Conservation (phyloP, 2,888 invertebrate species). For the Cremastobaeus sp. region DNA sequence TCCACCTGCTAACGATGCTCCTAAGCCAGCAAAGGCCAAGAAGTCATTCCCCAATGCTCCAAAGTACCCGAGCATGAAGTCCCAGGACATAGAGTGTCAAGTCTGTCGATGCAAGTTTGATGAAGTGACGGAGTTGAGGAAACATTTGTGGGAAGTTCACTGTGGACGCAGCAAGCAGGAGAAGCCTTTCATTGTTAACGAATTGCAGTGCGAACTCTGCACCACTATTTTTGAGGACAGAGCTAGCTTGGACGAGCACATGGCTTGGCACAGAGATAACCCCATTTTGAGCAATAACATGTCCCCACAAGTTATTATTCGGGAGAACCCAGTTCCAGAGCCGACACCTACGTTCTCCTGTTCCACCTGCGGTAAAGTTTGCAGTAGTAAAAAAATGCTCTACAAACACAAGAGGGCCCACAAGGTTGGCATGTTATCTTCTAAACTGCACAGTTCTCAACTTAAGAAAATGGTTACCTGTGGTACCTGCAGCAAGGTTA, state of each 20-base stretch:
- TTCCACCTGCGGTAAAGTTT: slow-evolving; percentile 83
- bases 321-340: slow-evolving; percentile 33
- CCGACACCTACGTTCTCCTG: slow-evolving; percentile 79
- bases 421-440: slow-evolving; percentile 59
- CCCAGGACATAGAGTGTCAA: slow-evolving; percentile 79
- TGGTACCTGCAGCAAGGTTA: slow-evolving; percentile 75
- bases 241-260: slow-evolving; percentile 77
- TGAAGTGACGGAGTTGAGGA: slow-evolving; percentile 80
- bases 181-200: slow-evolving; percentile 67
- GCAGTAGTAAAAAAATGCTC: slow-evolving; percentile 81
- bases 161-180: slow-evolving; percentile 78
- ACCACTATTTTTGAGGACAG: slow-evolving; percentile 79
- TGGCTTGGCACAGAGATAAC: slow-evolving; percentile 79
- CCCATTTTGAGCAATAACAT: slow-evolving; percentile 63
- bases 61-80: slow-evolving; percentile 22
- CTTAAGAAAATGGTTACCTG: slow-evolving; percentile 70
- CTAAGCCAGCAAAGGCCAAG: slow-evolving; percentile 71
- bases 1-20: slow-evolving; percentile 1
- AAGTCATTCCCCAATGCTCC: slow-evolving; percentile 69
- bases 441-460: slow-evolving; percentile 63
- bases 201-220: slow-evolving; percentile 78
- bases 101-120: slow-evolving; percentile 82
- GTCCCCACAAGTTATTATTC: slow-evolving; percentile 18
- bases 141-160: slow-evolving; percentile 82
- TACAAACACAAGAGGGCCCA: slow-evolving; percentile 81